Percentiles rank a stretch among this genome's conserved stretches.
Conservation (phyloP, 1,140 invertebrate genomes). For the Archivesica marissinica region DNA sequence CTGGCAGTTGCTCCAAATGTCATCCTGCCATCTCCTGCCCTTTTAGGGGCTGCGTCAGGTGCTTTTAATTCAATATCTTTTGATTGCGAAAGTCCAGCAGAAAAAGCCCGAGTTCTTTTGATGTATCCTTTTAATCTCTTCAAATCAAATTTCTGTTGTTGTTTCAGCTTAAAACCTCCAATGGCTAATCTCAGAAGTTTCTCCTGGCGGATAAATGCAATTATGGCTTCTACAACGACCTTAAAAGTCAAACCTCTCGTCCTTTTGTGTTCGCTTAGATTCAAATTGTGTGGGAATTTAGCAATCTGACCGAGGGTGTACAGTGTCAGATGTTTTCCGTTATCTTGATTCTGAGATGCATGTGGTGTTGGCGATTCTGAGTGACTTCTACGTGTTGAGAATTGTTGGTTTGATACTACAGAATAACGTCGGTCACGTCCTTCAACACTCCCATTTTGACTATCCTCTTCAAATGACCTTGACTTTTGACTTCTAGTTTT, state of each 20-base stretch:
- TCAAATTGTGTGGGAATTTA: constrained; percentile 13
- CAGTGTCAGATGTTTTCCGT: constrained; percentile 21
- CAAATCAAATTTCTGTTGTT: constrained; percentile 67
- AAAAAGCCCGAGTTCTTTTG: constrained; percentile 64
- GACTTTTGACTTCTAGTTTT: constrained; percentile 37
- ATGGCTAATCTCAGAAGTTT: constrained; percentile 64
- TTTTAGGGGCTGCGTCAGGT: constrained; percentile 44
- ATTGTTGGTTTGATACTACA: background rate
- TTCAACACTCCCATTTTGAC: constrained; percentile 25
- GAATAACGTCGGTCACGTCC: background rate
- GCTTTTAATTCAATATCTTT: constrained; percentile 60
- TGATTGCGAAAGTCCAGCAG: constrained; percentile 48
- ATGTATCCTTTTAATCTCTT: constrained; percentile 64
- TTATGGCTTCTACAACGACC: constrained; percentile 58
- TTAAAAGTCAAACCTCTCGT: constrained; percentile 64
- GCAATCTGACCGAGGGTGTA: constrained; percentile 46
- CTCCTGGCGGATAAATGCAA: constrained; percentile 65
- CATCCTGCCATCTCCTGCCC: background rate
- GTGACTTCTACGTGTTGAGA: constrained; percentile 31
- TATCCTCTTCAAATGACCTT: constrained; percentile 56
- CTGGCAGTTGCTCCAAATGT: background rate
- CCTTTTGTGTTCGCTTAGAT: constrained; percentile 62
- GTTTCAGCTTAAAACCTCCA: constrained; percentile 59
- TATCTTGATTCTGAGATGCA: background rate
- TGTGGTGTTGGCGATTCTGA: constrained; percentile 28